phyloP scores from a whole-genome alignment of 1,140 invertebrate species.

The Heliconius congener region DNA sequence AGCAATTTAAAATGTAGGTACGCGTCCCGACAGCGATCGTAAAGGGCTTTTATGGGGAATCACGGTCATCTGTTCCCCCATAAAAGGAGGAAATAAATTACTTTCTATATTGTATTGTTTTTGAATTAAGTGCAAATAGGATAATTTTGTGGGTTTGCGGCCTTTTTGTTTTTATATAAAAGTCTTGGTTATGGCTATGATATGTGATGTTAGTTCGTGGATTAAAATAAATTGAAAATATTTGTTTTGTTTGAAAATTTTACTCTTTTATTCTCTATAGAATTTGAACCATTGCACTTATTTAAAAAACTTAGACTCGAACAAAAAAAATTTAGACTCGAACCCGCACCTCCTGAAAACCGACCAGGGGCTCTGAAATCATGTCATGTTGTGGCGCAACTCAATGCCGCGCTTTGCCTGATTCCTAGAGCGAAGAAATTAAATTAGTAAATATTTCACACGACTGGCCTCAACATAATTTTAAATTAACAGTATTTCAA shows the following conservation, averaged over 20 bases:
- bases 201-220: not conserved
- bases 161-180: not conserved
- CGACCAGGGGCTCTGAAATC: too few relatives aligned
- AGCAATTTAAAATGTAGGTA: conserved; percentile 27
- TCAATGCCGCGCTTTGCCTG: too few relatives aligned
- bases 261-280: too few relatives aligned
- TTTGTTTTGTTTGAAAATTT: too few relatives aligned
- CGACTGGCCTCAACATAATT: not conserved
- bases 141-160: not conserved
- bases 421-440: too few relatives aligned
- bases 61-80: conserved; percentile 6
- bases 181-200: not conserved
- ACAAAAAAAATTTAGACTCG: too few relatives aligned
- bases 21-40: conserved; percentile 11
- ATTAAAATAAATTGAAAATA: not conserved
- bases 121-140: conserved; percentile 8
- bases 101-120: conserved; percentile 4
- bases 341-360: too few relatives aligned
- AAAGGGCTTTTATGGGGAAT: conserved; percentile 21
- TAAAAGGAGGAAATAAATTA: not conserved
- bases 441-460: too few relatives aligned
- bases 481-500: not conserved
- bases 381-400: too few relatives aligned
- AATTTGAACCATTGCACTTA: too few relatives aligned
- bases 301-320: too few relatives aligned